Evolutionary conservation across 2,888 invertebrate species (phyloP), one percentile per base, ranked within the genome.

Genomic region (Drosophila incognita): DNA sequence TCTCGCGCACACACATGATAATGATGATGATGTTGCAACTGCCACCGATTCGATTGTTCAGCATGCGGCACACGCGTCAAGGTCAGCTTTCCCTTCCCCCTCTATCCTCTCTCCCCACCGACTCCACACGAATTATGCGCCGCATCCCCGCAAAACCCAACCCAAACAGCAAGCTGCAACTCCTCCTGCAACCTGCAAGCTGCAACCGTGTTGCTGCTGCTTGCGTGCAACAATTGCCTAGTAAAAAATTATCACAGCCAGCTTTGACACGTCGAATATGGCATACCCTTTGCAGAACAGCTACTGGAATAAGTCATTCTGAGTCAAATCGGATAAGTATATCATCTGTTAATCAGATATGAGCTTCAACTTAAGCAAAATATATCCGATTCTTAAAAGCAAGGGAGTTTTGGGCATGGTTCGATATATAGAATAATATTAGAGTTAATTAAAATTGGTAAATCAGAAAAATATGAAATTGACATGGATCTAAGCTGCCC

Each of bases 21-120:
- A 36, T 65, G 76, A 71, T 69, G 74, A 73, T 74, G 82, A 70
- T 76, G 82, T 64, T 80, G 89, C 87, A 78, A 83, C 78, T 65
- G 82, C 63, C 75, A 81, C 61, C 57, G 68, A 42, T 85, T 84
- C 89, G 85, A 82, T 85, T 85, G 88, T 85, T 87, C 74, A 79
- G 52, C 82, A 84, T 82, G 88, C 87, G 62, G 69, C 80, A 89
- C 88, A 87, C 86, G 82, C 89, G 85, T 87, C 85, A 86, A 85
- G 85, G 85, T 87, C 83, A 78, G 36, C 60, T 31, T 21, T 15
- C n/a, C 38, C 13, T 0, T 1, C 15, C 35, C 35, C 1, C 15
- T 8, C 15, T 4, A 1, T 13, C 31, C 52, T 6, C n/a, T 18
- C 36, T 18, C 31, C 58, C 21, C 48, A 36, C 40, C 27, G 5